These are phyloP conservation scores for Diarsia dahlii DNA, from an alignment of 2,888 invertebrate species.

Conservation along the genomic window DNA sequence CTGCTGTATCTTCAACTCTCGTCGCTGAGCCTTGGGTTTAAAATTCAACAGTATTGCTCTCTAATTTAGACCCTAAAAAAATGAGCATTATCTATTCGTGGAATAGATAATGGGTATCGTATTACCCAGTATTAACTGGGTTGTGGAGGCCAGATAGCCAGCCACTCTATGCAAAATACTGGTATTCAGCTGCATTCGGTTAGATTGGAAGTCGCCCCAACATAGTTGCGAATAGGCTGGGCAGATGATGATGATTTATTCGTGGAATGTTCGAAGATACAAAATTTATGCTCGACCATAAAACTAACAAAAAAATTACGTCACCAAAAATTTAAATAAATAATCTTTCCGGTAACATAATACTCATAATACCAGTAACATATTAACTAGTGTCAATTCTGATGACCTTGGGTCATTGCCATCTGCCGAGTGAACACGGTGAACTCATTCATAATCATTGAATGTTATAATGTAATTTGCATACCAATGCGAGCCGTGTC, in stretches of 20 bases:
- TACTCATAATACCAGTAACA: slow-evolving; percentile 42
- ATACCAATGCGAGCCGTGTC: slow-evolving; percentile 73
- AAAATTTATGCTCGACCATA: background rate
- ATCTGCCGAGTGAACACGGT: slow-evolving; percentile 64
- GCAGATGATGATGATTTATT: background rate
- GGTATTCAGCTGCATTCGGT: too few relatives aligned
- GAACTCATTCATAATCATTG: slow-evolving; percentile 76
- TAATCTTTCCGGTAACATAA: slow-evolving; percentile 36
- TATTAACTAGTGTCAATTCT: slow-evolving; percentile 64
- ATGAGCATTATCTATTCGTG: background rate
- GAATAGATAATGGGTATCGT: too few relatives aligned
- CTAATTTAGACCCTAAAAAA: background rate
- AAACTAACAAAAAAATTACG: slow-evolving; percentile 20
- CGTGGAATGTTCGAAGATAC: background rate
- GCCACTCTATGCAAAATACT: too few relatives aligned
- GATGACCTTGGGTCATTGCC: slow-evolving; percentile 76
- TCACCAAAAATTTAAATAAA: slow-evolving; percentile 13
- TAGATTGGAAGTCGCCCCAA: too few relatives aligned
- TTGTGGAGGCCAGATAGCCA: too few relatives aligned
- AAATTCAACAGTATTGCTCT: background rate
- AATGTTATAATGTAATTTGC: slow-evolving; percentile 79
- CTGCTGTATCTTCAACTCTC: background rate
- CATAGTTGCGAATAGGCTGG: too few relatives aligned
- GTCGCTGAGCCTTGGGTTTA: background rate
- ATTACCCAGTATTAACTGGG: too few relatives aligned